Conservation (phyloP, 2,797 vertebrate species). For the Liasis olivaceus region DNA sequence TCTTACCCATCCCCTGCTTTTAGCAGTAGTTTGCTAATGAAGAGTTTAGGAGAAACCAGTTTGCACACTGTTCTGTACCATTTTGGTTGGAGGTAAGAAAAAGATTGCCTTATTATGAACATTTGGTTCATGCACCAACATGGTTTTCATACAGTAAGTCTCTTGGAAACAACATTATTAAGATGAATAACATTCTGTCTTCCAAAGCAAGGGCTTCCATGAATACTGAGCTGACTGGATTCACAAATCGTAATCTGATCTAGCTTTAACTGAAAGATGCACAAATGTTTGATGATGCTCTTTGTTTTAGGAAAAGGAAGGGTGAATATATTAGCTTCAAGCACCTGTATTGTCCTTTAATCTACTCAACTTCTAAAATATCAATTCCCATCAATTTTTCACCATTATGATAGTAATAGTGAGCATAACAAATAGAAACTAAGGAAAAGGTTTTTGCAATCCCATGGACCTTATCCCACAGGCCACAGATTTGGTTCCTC, state of each 20-base stretch:
- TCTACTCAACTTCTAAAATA: not conserved
- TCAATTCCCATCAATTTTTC: not conserved
- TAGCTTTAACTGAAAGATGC: not conserved
- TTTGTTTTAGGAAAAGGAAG: not conserved
- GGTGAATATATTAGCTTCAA: not conserved
- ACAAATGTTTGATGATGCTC: not conserved
- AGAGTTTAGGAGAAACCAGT: not conserved
- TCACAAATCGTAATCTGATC: not conserved
- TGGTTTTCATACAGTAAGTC: not conserved
- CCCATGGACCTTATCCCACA: no score
- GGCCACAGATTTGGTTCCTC: no score
- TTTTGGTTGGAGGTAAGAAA: not conserved
- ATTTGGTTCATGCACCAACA: not conserved
- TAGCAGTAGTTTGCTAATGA: not conserved
- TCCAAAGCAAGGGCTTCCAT: not conserved
- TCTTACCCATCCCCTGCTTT: not conserved
- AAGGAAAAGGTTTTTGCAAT: constrained; percentile 35
- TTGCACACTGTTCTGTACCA: not conserved
- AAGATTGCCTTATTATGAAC: not conserved
- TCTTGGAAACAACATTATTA: not conserved
- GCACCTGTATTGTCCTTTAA: not conserved
- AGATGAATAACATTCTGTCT: not conserved
- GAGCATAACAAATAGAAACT: constrained; percentile 25
- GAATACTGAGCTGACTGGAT: not conserved
- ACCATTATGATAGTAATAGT: not conserved